Conservation (phyloP, 2,797 vertebrate genomes). For the Hippocampus kuda region DNA sequence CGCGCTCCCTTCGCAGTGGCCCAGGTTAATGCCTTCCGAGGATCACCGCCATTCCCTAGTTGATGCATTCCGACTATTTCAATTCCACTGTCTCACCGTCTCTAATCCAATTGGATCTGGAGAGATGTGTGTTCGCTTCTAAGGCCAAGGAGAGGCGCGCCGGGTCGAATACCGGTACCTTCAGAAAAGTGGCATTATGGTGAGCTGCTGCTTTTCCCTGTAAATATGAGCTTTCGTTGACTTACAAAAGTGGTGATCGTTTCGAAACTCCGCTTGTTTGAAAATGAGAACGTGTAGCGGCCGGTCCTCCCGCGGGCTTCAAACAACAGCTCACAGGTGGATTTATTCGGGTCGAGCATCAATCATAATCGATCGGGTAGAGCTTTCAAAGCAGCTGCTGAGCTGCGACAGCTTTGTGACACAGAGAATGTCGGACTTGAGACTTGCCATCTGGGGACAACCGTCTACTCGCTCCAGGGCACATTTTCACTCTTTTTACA, state of each 20-base stretch:
- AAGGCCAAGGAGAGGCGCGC: slow-evolving; percentile 22
- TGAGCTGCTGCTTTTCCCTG: slow-evolving; percentile 7
- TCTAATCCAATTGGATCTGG: slow-evolving; percentile 47
- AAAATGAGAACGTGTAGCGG: neutral
- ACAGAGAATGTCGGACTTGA: neutral
- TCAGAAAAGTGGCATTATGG: slow-evolving; percentile 16
- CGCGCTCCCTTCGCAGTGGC: slow-evolving; percentile 37
- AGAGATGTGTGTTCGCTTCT: slow-evolving; percentile 32
- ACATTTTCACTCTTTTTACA: neutral
- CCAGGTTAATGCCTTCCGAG: slow-evolving; percentile 45
- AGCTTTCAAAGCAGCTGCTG: neutral
- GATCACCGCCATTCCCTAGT: slow-evolving; percentile 46
- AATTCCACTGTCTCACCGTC: slow-evolving; percentile 38
- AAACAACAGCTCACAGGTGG: neutral
- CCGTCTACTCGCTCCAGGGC: neutral
- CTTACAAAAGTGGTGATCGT: neutral
- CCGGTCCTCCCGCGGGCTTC: neutral
- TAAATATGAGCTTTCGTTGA: neutral
- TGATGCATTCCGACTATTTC: slow-evolving; percentile 38
- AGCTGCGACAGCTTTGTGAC: neutral
- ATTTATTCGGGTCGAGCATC: neutral
- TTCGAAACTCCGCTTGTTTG: neutral
- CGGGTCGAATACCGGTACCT: slow-evolving; percentile 24
- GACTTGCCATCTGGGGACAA: neutral
- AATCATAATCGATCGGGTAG: neutral